Evolutionary conservation across 2,113 vertebrate species (phyloP).

Genomic region (Ploceus nigricollis): DNA sequence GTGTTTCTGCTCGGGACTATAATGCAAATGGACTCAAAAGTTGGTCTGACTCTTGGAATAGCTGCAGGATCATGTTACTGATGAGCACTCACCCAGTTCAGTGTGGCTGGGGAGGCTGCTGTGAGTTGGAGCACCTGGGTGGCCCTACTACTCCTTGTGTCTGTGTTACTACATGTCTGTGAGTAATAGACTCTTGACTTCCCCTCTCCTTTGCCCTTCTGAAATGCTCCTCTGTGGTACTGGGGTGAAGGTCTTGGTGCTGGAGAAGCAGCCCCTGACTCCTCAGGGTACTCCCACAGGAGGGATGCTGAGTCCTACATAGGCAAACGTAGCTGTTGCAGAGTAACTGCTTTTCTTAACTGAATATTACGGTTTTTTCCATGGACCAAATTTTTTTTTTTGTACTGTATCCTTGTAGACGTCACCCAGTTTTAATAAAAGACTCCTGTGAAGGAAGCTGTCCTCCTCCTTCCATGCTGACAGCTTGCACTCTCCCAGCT

Average conservation of each 20-base stretch:
- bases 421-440: constrained; percentile 85
- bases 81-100: not conserved
- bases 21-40: not conserved
- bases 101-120: not conserved
- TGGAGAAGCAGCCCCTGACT: constrained; percentile 27
- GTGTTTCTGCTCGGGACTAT: not conserved
- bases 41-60: not conserved
- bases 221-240: constrained; percentile 54
- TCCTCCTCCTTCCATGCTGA: not conserved
- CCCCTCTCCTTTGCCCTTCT: not conserved
- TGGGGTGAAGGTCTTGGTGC: constrained; percentile 66
- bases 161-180: constrained; percentile 6
- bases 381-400: constrained; percentile 82
- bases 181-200: constrained; percentile 12
- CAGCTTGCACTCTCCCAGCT: not conserved
- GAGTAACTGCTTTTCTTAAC: constrained; percentile 74
- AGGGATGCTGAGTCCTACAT: constrained; percentile 60
- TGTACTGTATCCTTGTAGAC: constrained; percentile 78
- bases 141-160: not conserved
- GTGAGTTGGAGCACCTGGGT: not conserved
- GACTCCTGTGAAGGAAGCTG: constrained; percentile 68
- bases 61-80: constrained; percentile 13
- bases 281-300: constrained; percentile 49
- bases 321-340: constrained; percentile 65
- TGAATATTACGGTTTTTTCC: constrained; percentile 68